phyloP scores from a whole-genome alignment of 2,888 invertebrate species.

The Harpalus rubripes region DNA sequence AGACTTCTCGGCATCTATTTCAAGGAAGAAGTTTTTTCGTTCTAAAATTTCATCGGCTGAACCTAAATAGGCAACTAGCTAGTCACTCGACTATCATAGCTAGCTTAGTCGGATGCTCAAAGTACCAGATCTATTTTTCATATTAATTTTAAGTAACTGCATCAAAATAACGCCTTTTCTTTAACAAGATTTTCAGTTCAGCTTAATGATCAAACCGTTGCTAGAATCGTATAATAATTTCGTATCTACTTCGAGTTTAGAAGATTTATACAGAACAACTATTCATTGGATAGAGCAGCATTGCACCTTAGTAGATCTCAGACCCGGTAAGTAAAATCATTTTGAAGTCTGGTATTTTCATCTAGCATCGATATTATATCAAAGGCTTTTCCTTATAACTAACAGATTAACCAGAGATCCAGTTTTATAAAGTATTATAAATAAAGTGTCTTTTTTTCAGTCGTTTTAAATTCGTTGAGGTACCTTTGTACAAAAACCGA shows the following conservation, averaged over 20 bases:
- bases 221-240: constrained; percentile 94
- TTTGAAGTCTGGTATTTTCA: not conserved
- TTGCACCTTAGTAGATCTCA: constrained; percentile 94
- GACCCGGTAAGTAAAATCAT: constrained; percentile 85
- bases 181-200: constrained; percentile 83
- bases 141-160: constrained; percentile 56
- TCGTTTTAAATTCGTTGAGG: constrained; percentile 93
- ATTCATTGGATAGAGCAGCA: constrained; percentile 97
- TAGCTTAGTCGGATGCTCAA: no score
- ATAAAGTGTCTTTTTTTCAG: constrained; percentile 78
- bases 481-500: constrained; percentile 95
- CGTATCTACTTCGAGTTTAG: constrained; percentile 94
- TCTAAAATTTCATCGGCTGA: no score
- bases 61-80: no score
- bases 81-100: no score
- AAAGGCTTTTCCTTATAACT: no score
- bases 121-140: no score
- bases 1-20: no score
- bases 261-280: constrained; percentile 94
- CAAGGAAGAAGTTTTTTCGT: no score
- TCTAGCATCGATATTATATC: no score
- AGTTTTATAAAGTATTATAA: not conserved
- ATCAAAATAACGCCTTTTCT: constrained; percentile 60
- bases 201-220: constrained; percentile 92
- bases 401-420: no score